Evolutionary conservation across 2,888 invertebrate genomes (phyloP).

Genomic region (Eumacrocentrus americanus): DNA sequence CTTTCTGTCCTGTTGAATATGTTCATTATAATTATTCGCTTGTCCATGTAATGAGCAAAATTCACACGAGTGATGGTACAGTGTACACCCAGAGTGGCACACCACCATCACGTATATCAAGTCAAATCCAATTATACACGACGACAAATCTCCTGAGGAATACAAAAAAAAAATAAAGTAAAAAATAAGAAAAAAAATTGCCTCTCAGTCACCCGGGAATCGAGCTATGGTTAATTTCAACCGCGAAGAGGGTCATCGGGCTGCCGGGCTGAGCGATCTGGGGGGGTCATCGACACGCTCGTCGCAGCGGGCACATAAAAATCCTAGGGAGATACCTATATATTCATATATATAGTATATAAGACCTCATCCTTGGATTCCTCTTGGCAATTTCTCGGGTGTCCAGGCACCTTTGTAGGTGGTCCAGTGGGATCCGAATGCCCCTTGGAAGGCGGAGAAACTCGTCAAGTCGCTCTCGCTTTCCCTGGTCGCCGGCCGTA

Average conservation of each 20-base stretch:
- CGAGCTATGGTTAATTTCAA: constrained; percentile 6
- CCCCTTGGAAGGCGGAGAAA: not conserved
- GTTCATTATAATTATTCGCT: constrained; percentile 19
- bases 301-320: not conserved
- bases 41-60: not conserved
- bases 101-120: not conserved
- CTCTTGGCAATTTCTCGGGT: not conserved
- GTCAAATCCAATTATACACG: not conserved
- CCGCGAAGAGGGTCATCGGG: too few relatives aligned
- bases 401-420: not conserved
- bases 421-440: not conserved
- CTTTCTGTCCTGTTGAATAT: constrained; percentile 24
- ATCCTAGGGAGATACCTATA: not conserved
- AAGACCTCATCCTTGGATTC: too few relatives aligned
- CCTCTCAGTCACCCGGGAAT: constrained; percentile 10
- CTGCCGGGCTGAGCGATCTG: too few relatives aligned
- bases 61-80: too few relatives aligned
- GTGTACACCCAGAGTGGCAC: not conserved
- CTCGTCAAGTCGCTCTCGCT: not conserved
- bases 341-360: too few relatives aligned
- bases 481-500: not conserved
- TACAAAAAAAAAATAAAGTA: not conserved
- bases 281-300: constrained; percentile 17
- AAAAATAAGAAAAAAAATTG: too few relatives aligned
- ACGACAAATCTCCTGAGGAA: not conserved